phyloP scores from a whole-genome alignment of 1,140 invertebrate genomes.

The Chionoecetes opilio region DNA sequence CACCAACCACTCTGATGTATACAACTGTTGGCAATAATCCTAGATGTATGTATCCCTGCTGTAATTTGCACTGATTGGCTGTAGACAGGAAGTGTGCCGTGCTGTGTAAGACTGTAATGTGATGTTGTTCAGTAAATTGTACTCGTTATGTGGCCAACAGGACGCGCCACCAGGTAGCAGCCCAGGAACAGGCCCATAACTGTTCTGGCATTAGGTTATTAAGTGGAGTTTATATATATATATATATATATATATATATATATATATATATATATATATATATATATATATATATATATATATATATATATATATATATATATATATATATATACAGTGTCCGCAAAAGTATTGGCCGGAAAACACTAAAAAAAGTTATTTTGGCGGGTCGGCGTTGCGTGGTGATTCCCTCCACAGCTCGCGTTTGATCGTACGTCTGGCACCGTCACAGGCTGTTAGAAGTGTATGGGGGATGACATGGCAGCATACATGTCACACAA shows the following conservation, averaged over 20 bases:
- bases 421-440: no score
- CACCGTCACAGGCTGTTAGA: no score
- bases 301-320: neutral
- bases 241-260: neutral
- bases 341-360: no score
- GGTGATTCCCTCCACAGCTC: no score
- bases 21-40: constrained; percentile 46
- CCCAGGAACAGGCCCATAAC: constrained; percentile 48
- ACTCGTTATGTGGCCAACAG: constrained; percentile 71
- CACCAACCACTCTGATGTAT: constrained; percentile 67
- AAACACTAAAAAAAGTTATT: no score
- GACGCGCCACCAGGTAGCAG: constrained; percentile 72
- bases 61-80: constrained; percentile 70
- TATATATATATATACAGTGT: neutral
- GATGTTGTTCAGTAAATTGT: constrained; percentile 66
- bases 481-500: no score
- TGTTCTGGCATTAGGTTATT: neutral
- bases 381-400: no score
- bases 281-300: neutral
- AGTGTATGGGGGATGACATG: no score
- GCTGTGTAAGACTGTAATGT: constrained; percentile 70
- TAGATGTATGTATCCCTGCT: constrained; percentile 74
- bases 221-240: neutral
- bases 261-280: neutral
- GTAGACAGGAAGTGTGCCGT: constrained; percentile 71